phyloP scores from a whole-genome alignment of 2,888 invertebrate genomes.

The Acronicta alni region DNA sequence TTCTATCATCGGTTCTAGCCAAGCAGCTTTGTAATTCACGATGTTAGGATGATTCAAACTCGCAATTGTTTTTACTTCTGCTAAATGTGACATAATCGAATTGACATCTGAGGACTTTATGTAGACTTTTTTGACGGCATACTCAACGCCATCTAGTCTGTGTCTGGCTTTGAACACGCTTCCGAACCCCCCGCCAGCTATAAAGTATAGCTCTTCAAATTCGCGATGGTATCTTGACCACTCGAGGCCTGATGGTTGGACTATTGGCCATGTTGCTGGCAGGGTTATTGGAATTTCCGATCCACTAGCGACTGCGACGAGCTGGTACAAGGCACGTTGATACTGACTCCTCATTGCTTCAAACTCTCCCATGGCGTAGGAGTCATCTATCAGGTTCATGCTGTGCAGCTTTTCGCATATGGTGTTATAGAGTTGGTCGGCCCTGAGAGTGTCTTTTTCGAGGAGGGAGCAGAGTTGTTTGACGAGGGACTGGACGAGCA shows the following conservation, averaged over 20 bases:
- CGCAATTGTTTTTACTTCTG: conserved; percentile 95
- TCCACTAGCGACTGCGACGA: conserved; percentile 90
- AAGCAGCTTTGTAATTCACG: conserved; percentile 95
- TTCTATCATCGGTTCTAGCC: conserved; percentile 92
- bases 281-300: conserved; percentile 85
- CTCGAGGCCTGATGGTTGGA: conserved; percentile 85
- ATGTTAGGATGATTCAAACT: conserved; percentile 94
- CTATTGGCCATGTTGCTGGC: conserved; percentile 87
- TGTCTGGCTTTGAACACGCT: conserved; percentile 93
- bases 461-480: conserved; percentile 91
- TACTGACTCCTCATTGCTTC: conserved; percentile 92
- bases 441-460: conserved; percentile 89
- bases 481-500: conserved; percentile 92
- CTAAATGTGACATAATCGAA: conserved; percentile 91
- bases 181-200: conserved; percentile 94
- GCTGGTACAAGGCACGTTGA: conserved; percentile 90
- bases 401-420: conserved; percentile 92
- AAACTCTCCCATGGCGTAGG: conserved; percentile 92
- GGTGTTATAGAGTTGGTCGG: conserved; percentile 90
- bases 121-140: conserved; percentile 94
- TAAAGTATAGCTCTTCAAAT: conserved; percentile 92
- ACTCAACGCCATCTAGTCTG: conserved; percentile 93
- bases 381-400: conserved; percentile 92
- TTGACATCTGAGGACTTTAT: conserved; percentile 91
- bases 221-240: conserved; percentile 92